Conservation (phyloP, 2,888 invertebrate genomes). For the Scaptomyza flava region DNA sequence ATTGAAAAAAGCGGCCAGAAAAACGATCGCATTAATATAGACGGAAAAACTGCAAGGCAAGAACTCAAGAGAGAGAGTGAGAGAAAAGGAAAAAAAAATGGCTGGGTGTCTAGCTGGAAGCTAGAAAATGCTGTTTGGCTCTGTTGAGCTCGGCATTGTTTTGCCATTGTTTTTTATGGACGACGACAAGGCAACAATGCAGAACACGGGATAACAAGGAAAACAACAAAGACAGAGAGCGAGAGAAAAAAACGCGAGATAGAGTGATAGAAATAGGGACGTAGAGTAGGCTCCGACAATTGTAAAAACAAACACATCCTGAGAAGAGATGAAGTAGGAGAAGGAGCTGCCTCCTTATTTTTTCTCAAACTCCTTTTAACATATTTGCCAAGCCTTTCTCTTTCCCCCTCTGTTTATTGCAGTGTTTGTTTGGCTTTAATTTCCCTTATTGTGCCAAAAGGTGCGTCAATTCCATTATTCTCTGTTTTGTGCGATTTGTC, state of each 20-base stretch:
- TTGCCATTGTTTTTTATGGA: conserved; percentile 64
- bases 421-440: conserved; percentile 55
- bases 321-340: not conserved
- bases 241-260: not conserved
- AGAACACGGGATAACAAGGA: conserved; percentile 54
- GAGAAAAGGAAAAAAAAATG: conserved; percentile 8
- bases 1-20: conserved; percentile 79
- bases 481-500: conserved; percentile 51
- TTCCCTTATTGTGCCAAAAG: conserved; percentile 43
- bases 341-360: conserved; percentile 4
- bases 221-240: conserved; percentile 23
- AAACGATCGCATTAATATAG: conserved; percentile 66
- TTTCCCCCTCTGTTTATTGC: conserved; percentile 7
- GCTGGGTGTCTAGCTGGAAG: not conserved
- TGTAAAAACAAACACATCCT: conserved; percentile 60
- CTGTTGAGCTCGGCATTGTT: conserved; percentile 50
- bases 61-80: not conserved
- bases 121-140: conserved; percentile 16
- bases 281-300: conserved; percentile 40
- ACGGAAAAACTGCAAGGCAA: conserved; percentile 21
- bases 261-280: not conserved
- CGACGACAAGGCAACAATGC: conserved; percentile 33
- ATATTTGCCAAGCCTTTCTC: conserved; percentile 58
- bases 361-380: conserved; percentile 11
- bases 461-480: conserved; percentile 31